Evolutionary conservation across 2,113 vertebrate genomes (phyloP).

Genomic region (Thunnus maccoyii): DNA sequence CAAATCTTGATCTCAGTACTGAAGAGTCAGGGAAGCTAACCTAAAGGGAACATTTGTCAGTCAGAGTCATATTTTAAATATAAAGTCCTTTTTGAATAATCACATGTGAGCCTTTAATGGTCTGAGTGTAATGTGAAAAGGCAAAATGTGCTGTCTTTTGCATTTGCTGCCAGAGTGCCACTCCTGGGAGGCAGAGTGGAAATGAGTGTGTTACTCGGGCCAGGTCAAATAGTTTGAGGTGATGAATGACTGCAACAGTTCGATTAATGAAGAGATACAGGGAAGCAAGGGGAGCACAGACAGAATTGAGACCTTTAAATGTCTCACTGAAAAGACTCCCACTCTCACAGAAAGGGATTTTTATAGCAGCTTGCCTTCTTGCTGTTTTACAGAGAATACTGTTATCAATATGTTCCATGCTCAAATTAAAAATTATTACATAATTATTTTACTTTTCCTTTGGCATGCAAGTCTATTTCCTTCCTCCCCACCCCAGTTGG

Average conservation of each 20-base stretch:
- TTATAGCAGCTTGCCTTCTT: neutral
- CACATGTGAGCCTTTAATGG: neutral
- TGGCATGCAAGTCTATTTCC: neutral
- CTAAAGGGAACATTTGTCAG: constrained; percentile 34
- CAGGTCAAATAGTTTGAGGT: constrained; percentile 64
- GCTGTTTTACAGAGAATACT: constrained; percentile 6
- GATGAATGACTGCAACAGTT: constrained; percentile 66
- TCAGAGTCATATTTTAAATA: constrained; percentile 24
- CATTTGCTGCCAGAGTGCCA: constrained; percentile 47
- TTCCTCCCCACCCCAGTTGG: neutral
- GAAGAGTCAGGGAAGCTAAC: constrained; percentile 15
- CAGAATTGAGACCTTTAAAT: constrained; percentile 22
- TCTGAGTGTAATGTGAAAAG: constrained; percentile 14
- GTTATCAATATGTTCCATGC: neutral
- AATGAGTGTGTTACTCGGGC: constrained; percentile 45
- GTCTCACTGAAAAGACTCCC: constrained; percentile 24
- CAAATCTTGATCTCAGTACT: constrained; percentile 21
- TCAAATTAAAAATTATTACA: neutral
- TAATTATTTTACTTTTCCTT: neutral
- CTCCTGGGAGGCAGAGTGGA: constrained; percentile 34
- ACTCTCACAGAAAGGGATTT: neutral
- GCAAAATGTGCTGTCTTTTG: constrained; percentile 24
- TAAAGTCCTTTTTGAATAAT: constrained; percentile 12
- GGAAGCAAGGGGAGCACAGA: constrained; percentile 12
- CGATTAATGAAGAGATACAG: constrained; percentile 58